Evolutionary conservation across 37 sponge, comb jelly and placozoan species (phyloP).

Genomic region (Aphrocallistes beatrix): DNA sequence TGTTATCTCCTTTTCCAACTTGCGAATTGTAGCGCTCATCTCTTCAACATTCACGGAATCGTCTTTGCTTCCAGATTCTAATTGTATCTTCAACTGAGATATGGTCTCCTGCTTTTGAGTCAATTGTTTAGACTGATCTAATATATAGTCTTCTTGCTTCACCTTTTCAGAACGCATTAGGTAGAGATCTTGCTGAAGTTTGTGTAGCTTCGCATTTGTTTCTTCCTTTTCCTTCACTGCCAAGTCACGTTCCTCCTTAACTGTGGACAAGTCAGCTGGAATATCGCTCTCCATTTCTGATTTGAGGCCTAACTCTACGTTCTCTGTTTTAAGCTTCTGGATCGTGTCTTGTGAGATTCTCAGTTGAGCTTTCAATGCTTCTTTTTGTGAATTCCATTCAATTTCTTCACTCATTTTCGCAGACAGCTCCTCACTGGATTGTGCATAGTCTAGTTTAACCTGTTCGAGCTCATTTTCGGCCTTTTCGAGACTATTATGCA

Average conservation of each 20-base stretch:
- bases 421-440: not conserved
- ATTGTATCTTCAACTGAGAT: not conserved
- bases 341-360: not conserved
- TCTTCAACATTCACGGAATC: not conserved
- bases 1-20: not conserved
- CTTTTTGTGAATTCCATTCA: conserved; percentile 10
- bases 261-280: not conserved
- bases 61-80: not conserved
- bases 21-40: not conserved
- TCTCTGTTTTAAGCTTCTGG: conserved; percentile 16
- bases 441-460: not conserved
- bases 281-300: not conserved
- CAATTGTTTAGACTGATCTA: not conserved
- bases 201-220: not conserved
- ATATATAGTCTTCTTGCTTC: not conserved
- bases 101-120: not conserved
- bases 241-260: not conserved
- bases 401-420: not conserved
- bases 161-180: not conserved
- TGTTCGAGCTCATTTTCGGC: conserved; percentile 3
- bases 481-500: not conserved
- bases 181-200: not conserved
- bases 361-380: conserved; percentile 1
- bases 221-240: not conserved
- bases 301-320: not conserved